phyloP scores from a whole-genome alignment of 2,888 invertebrate genomes.

The Campoplex capitator region DNA sequence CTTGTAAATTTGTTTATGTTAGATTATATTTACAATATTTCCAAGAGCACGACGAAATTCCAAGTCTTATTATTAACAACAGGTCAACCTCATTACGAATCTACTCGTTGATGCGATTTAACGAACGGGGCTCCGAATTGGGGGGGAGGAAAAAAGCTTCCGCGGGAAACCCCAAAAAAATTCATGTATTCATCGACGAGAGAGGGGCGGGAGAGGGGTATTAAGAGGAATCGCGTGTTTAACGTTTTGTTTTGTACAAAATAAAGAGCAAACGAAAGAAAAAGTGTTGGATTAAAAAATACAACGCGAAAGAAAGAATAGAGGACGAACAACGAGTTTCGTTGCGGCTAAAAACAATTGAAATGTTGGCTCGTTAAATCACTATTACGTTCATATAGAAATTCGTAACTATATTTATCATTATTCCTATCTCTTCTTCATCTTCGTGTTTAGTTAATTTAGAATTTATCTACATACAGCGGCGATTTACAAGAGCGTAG shows the following conservation, averaged over 20 bases:
- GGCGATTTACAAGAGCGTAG: slow-evolving; percentile 61
- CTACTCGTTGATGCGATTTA: slow-evolving; percentile 41
- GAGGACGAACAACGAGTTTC: slow-evolving; percentile 43
- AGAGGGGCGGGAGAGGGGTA: not conserved
- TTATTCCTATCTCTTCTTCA: not conserved
- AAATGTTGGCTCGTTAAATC: slow-evolving; percentile 63
- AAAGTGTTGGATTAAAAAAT: slow-evolving; percentile 27
- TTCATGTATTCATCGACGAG: not conserved
- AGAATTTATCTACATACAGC: slow-evolving; percentile 64
- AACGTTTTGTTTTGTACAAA: slow-evolving; percentile 62
- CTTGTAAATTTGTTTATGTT: slow-evolving; percentile 72
- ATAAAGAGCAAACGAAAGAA: not conserved
- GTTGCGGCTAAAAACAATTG: slow-evolving; percentile 66
- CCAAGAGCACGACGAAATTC: slow-evolving; percentile 71
- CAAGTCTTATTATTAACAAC: slow-evolving; percentile 70
- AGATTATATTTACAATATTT: slow-evolving; percentile 73
- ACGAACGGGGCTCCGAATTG: slow-evolving; percentile 43
- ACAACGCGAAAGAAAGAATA: slow-evolving; percentile 12
- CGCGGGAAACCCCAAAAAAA: not conserved
- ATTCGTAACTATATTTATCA: slow-evolving; percentile 62
- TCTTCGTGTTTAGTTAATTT: not conserved
- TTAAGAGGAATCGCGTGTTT: not conserved
- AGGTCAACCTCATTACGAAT: slow-evolving; percentile 64
- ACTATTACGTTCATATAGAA: slow-evolving; percentile 70
- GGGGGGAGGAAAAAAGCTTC: not conserved